Evolutionary conservation across 2,113 vertebrate species (phyloP), one percentile per base, ranked within the genome.

Genomic region (Heterotis niloticus): DNA sequence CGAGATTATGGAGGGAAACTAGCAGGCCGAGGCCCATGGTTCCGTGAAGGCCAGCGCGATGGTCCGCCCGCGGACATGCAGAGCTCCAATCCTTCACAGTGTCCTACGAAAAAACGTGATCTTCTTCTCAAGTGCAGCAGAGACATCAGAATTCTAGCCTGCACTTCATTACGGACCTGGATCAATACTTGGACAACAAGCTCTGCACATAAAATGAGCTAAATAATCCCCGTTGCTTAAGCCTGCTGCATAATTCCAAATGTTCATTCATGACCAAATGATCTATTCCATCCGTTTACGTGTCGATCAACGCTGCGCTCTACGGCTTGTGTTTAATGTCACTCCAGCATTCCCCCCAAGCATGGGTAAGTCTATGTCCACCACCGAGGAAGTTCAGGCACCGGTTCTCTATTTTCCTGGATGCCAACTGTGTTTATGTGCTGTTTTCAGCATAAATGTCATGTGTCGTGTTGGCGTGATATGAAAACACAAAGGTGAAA

Each of bases 161-260:
- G 80, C 70, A 78, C 64, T 74, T 78, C 71, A 78, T 74, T 81
- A 73, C 76, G 7, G 64, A 16, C 17, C 76, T 57, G n/a, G 76
- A 78, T 78, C 80, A 75, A 81, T 81, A 81, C 60, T 16, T 52
- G 51, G 64, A 60, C 66, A 74, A 78, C 26, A 9, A 66, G 54
- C 68, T 10, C 51, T 67, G 80, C 71, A 81, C 76, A 56, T 71
- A 34, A 78, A 81, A 78, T 77, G 68, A 77, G 75, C 66, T 71
- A 57, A 59, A 59, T 69, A 23, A 68, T 78, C 24, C 23, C 59
- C 23, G 10, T 62, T 10, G n/a, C 52, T 64, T 68, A 34, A 23
- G 12, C 20, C 34, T 0, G 52, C 44, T 54, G 52, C 76, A 12
- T 28, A 67, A 78, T 57, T 57, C 72, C 14, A 10, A 20, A 56